Conservation (phyloP, 2,797 vertebrate species). For the Sebastes hopkinsi region DNA sequence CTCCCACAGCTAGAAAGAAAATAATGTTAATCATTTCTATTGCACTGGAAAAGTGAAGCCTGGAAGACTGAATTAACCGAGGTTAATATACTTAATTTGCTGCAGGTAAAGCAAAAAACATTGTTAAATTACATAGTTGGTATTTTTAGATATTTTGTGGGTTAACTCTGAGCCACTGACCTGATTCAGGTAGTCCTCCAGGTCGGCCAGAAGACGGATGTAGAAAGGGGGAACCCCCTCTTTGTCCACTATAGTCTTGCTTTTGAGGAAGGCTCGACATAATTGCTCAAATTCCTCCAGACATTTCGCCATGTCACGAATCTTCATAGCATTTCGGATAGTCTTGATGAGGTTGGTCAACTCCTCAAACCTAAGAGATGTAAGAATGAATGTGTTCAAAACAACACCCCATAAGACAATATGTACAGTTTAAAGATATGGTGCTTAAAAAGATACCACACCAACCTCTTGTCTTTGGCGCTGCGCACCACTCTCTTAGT, state of each 20-base stretch:
- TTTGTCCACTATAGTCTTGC: slow-evolving; percentile 93
- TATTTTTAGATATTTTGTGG: not conserved
- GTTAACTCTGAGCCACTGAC: slow-evolving; percentile 60
- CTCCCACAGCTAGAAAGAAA: slow-evolving; percentile 87
- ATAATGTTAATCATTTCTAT: not conserved
- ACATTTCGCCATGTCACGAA: slow-evolving; percentile 92
- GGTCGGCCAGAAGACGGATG: slow-evolving; percentile 89
- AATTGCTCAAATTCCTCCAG: slow-evolving; percentile 94
- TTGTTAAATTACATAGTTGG: not conserved
- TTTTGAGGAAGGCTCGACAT: slow-evolving; percentile 91
- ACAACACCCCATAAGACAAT: not conserved
- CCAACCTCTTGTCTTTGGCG: slow-evolving; percentile 92
- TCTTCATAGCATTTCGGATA: slow-evolving; percentile 96
- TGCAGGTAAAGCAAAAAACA: not conserved
- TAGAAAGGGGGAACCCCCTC: slow-evolving; percentile 93
- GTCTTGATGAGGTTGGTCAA: slow-evolving; percentile 93
- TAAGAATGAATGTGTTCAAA: not conserved
- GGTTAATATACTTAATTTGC: not conserved
- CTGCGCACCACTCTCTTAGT: slow-evolving; percentile 93
- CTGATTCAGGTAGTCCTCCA: slow-evolving; percentile 94
- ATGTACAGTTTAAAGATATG: rapidly evolving
- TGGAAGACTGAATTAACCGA: not conserved
- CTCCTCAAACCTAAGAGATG: slow-evolving; percentile 88
- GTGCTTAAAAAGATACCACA: not conserved
- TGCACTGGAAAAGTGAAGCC: not conserved